Evolutionary conservation across 2,888 invertebrate species (phyloP), one percentile per base, ranked within the genome.

Genomic region (Minunthozetes semirufus): DNA sequence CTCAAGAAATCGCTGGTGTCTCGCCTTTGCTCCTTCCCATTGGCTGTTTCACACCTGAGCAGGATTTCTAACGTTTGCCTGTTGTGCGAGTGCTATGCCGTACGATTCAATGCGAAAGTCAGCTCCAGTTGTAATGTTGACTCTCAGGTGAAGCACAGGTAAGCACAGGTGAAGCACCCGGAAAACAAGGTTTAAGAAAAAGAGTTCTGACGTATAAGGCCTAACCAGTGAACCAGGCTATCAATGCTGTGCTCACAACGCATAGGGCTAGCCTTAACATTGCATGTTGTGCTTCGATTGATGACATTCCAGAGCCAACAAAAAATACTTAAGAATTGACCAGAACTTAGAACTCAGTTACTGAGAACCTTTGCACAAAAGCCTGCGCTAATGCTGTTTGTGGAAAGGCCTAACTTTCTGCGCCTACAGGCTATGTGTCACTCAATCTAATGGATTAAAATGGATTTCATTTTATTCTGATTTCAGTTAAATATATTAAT

Each of bases 141-240:
- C 42, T 19, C 19, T 53, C 19, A 22, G 33, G 33, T 33, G 3
- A 8, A 5, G 19, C 56, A 22, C 56, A 56, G 56, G 56, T 56
- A 19, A 8, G 13, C 27, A 17, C 66, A 66, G 68, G 68, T 68
- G 68, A 68, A 68, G 68, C 68, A 68, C 68, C 68, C 68, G 68
- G 68, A 68, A 68, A 68, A 68, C 68, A 68, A 68, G 68, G 42
- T 68, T 68, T 42, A 66, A 68, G 46, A 46, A 42, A 61, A 61
- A 68, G 68, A 68, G 68, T 68, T 42, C 42, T 68, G 68, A 68
- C 68, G 68, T 68, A 42, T 42, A 2, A 42, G 61, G 3, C 46
- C 68, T 15, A 68, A 68, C 68, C 68, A 68, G 42, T 68, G 42
- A 42, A 68, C 42, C 68, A 61, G 29, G 22, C 42, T 42, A 53